A percentile compares a stretch with the other conserved stretches of the same genome.
Evolutionary conservation across 2,888 invertebrate genomes (phyloP).

Genomic region (Harpalus rufipes): DNA sequence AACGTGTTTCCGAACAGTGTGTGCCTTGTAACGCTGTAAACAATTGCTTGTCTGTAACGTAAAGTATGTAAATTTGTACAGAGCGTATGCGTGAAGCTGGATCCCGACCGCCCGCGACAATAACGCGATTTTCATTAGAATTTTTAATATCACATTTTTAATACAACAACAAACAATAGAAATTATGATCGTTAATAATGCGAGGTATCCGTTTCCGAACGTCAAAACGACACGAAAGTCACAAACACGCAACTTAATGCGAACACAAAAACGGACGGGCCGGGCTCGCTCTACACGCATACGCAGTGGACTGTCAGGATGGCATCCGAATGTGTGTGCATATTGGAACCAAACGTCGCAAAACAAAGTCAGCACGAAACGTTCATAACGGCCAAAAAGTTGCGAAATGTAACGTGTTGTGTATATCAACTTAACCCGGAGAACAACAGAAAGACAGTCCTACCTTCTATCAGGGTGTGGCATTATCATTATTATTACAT

Average conservation of each 20-base stretch:
- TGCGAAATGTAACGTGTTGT: constrained; percentile 69
- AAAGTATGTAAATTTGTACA: constrained; percentile 70
- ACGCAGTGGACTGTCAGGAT: constrained; percentile 70
- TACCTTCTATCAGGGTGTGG: constrained; percentile 68
- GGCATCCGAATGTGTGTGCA: constrained; percentile 77
- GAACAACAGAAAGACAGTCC: constrained; percentile 69
- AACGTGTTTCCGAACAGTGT: constrained; percentile 78
- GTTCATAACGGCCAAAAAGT: constrained; percentile 75
- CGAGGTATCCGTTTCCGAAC: constrained; percentile 67
- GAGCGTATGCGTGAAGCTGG: constrained; percentile 61
- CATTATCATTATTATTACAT: constrained; percentile 67
- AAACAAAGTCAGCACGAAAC: constrained; percentile 71
- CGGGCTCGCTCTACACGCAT: constrained; percentile 37
- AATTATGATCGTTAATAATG: constrained; percentile 66
- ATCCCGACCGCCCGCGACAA: constrained; percentile 22
- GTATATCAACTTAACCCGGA: constrained; percentile 69
- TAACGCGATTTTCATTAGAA: constrained; percentile 66
- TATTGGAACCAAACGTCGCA: constrained; percentile 76
- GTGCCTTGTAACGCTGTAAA: constrained; percentile 74
- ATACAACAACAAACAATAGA: constrained; percentile 67
- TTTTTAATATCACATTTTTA: constrained; percentile 67
- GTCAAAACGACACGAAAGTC: constrained; percentile 66
- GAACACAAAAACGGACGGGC: constrained; percentile 13
- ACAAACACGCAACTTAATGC: constrained; percentile 42
- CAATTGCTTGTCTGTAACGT: constrained; percentile 75